phyloP scores from a whole-genome alignment of 2,113 vertebrate genomes.

The Psettodes erumei region DNA sequence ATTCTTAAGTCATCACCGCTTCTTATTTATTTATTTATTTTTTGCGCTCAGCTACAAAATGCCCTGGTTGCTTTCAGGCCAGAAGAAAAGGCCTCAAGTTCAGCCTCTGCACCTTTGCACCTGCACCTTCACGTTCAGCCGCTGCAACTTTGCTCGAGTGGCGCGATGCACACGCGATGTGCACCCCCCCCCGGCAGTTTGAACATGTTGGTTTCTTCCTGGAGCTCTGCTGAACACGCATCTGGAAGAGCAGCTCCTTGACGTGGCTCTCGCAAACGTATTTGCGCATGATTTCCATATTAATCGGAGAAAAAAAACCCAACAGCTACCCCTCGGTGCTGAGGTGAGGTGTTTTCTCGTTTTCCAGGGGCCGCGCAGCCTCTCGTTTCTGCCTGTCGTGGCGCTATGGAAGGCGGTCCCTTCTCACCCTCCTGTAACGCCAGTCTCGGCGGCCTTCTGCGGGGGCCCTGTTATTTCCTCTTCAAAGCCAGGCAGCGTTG shows the following conservation, averaged over 20 bases:
- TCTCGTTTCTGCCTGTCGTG: slow-evolving; percentile 13
- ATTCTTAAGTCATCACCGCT: not conserved
- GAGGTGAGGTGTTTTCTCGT: slow-evolving; percentile 7
- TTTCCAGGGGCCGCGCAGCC: slow-evolving; percentile 7
- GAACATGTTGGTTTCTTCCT: slow-evolving; percentile 38
- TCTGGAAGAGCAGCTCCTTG: slow-evolving; percentile 1
- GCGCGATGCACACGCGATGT: too few relatives aligned
- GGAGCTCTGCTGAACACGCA: slow-evolving; percentile 9
- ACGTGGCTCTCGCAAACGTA: slow-evolving; percentile 5
- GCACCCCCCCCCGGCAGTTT: slow-evolving; percentile 36
- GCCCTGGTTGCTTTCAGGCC: not conserved
- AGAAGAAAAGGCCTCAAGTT: slow-evolving; percentile 38
- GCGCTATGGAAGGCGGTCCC: slow-evolving; percentile 5
- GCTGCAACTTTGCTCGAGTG: too few relatives aligned
- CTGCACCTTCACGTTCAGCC: too few relatives aligned
- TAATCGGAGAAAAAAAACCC: slow-evolving; percentile 36
- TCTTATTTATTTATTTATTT: too few relatives aligned
- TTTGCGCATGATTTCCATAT: slow-evolving; percentile 41
- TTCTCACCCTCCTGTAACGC: slow-evolving; percentile 42
- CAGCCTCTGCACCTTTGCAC: too few relatives aligned
- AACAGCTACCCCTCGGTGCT: slow-evolving; percentile 9
- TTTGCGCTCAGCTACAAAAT: not conserved
- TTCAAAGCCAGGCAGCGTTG: slow-evolving; percentile 56
- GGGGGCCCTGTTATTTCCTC: slow-evolving; percentile 62
- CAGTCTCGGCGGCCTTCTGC: slow-evolving; percentile 38